Evolutionary conservation across 2,888 invertebrate species (phyloP).

Genomic region (Dione vanillae): DNA sequence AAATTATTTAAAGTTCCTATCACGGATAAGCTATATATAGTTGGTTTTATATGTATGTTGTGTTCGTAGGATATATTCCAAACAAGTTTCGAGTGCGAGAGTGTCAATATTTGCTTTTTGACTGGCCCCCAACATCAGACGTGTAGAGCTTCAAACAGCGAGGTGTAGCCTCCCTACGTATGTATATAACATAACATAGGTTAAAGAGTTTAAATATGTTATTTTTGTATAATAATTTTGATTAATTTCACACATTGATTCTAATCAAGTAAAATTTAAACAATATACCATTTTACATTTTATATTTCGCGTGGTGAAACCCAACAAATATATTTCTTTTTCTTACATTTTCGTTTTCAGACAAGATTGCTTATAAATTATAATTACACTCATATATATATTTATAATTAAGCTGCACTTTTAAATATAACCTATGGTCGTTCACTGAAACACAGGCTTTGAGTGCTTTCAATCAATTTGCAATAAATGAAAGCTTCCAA

Average conservation of each 20-base stretch:
- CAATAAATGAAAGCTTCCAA: conserved; percentile 19
- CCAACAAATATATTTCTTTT: no score
- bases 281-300: no score
- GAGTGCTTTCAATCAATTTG: conserved; percentile 5
- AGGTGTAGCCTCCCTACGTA: not conserved
- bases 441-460: not conserved
- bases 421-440: not conserved
- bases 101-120: conserved; percentile 40
- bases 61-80: not conserved
- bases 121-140: conserved; percentile 37
- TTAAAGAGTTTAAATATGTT: not conserved
- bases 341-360: no score
- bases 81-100: conserved; percentile 35
- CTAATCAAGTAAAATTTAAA: no score
- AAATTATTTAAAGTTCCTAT: not conserved
- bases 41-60: not conserved
- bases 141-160: conserved; percentile 3
- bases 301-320: no score
- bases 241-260: no score
- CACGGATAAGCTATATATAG: not conserved
- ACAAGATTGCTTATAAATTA: no score
- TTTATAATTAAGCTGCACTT: not conserved
- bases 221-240: not conserved
- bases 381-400: no score
- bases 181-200: not conserved